phyloP scores from a whole-genome alignment of 2,797 vertebrate genomes.

The Anguilla pacifica region DNA sequence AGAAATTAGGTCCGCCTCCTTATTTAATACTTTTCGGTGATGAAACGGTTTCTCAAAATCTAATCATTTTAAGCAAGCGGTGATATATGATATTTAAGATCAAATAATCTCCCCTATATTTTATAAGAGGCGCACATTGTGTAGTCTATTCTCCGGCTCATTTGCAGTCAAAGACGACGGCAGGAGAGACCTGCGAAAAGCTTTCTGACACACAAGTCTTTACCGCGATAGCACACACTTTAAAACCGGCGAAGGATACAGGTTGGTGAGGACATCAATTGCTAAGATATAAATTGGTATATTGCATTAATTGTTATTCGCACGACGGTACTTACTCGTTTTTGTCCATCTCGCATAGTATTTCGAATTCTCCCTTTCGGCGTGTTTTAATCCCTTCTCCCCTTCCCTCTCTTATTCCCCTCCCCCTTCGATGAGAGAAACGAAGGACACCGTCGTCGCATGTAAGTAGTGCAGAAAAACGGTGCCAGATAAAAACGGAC shows the following conservation, averaged over 20 bases:
- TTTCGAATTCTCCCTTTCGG: conserved; percentile 71
- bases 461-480: conserved; percentile 54
- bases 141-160: conserved; percentile 19
- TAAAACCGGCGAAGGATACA: not conserved
- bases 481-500: conserved; percentile 51
- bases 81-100: not conserved
- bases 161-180: conserved; percentile 14
- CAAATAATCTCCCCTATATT: conserved; percentile 9
- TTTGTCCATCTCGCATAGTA: conserved; percentile 81
- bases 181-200: conserved; percentile 14
- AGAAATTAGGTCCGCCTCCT: not conserved
- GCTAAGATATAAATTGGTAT: not conserved
- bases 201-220: conserved; percentile 12
- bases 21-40: conserved; percentile 11
- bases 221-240: not conserved
- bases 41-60: conserved; percentile 7
- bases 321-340: conserved; percentile 77
- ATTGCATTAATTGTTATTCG: not conserved
- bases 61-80: conserved; percentile 9
- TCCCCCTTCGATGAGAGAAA: conserved; percentile 80
- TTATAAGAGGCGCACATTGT: not conserved
- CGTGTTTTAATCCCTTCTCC: conserved; percentile 78
- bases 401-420: conserved; percentile 80
- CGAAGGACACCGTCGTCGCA: conserved; percentile 79
- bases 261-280: not conserved